A percentile compares a stretch with the other conserved stretches of the same genome.
Conservation (phyloP, 2,113 vertebrate species). For the Anser brachyrhynchus region DNA sequence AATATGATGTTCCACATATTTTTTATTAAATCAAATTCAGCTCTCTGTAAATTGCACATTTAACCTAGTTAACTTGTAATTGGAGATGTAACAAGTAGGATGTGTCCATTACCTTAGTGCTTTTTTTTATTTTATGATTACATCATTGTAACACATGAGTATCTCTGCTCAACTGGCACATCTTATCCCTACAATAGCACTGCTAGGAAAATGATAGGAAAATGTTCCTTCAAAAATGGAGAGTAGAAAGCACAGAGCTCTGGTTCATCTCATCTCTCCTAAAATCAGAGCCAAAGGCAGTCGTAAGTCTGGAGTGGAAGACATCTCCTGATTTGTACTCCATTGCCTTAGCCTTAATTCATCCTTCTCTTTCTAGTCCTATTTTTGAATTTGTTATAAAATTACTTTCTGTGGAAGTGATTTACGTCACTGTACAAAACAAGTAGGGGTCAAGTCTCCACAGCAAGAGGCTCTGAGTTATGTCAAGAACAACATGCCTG, state of each 20-base stretch:
- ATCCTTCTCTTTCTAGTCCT: neutral
- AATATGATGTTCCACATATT: neutral
- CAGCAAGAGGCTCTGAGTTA: neutral
- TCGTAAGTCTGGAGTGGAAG: neutral
- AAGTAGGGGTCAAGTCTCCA: neutral
- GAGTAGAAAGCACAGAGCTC: neutral
- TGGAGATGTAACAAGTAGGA: neutral
- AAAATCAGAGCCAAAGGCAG: neutral
- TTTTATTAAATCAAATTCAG: slow-evolving; percentile 4
- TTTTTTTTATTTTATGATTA: neutral
- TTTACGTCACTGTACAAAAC: neutral
- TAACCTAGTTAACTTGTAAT: neutral
- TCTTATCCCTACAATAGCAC: neutral
- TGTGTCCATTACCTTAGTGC: neutral
- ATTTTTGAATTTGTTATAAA: neutral
- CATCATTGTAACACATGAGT: neutral
- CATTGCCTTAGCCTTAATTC: neutral
- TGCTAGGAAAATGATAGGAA: neutral
- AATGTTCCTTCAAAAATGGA: neutral
- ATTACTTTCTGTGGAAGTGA: neutral
- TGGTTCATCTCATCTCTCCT: neutral
- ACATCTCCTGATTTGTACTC: neutral
- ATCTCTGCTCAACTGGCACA: neutral
- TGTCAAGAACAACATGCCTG: neutral
- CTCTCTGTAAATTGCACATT: neutral